Evolutionary conservation across 2,888 invertebrate species (phyloP).

Genomic region (Arctia plantaginis): DNA sequence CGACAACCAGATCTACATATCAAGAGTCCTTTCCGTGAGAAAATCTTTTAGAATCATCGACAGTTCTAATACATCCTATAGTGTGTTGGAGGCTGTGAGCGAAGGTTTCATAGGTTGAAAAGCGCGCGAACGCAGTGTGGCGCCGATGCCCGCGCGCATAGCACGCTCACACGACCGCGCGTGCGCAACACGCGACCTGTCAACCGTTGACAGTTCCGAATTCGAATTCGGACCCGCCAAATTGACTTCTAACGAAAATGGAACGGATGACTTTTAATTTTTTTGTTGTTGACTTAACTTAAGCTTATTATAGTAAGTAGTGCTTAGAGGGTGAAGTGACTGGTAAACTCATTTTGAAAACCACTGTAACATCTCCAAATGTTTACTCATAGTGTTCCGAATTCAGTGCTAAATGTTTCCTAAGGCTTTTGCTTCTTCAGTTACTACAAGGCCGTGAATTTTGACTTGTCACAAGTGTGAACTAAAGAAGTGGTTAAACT

Average conservation of each 20-base stretch:
- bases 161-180: constrained; percentile 81
- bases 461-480: constrained; percentile 74
- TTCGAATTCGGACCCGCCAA: constrained; percentile 62
- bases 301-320: constrained; percentile 31
- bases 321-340: constrained; percentile 52
- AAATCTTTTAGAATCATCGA: constrained; percentile 73
- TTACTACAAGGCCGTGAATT: constrained; percentile 80
- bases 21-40: constrained; percentile 80
- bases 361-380: constrained; percentile 45
- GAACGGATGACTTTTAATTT: constrained; percentile 67
- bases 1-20: constrained; percentile 68
- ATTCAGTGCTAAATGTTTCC: constrained; percentile 80
- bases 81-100: constrained; percentile 73
- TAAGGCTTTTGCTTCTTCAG: constrained; percentile 76
- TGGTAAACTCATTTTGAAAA: constrained; percentile 32
- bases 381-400: constrained; percentile 70
- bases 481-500: constrained; percentile 73
- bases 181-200: constrained; percentile 71
- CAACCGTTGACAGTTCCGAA: constrained; percentile 74
- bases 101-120: constrained; percentile 82
- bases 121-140: constrained; percentile 86
- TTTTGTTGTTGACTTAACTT: constrained; percentile 66
- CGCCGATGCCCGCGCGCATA: constrained; percentile 82
- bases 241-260: constrained; percentile 66
- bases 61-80: constrained; percentile 74